Conservation (phyloP, 1,140 invertebrate species). For the Phortica variegata region DNA sequence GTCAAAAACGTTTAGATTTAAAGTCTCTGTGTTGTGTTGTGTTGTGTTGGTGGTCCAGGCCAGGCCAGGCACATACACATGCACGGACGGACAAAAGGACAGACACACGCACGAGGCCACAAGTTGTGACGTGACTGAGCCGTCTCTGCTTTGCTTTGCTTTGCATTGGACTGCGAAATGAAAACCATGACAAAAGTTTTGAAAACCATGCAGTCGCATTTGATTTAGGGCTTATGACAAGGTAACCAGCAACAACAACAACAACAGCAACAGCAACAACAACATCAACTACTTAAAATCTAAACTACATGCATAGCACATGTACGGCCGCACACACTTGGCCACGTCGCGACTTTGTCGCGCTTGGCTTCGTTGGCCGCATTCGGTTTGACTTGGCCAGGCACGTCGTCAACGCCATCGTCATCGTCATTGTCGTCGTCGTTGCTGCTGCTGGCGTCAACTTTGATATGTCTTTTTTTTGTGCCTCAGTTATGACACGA, state of each 20-base stretch:
- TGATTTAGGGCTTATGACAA: constrained; percentile 9
- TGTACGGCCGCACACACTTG: constrained; percentile 47
- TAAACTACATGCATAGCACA: constrained; percentile 31
- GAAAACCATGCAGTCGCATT: constrained; percentile 11
- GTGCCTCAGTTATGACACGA: constrained; percentile 45
- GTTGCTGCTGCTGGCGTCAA: no score
- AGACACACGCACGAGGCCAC: no score
- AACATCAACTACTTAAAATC: neutral
- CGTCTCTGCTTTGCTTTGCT: no score
- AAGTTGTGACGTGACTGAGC: no score
- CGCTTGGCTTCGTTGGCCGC: neutral
- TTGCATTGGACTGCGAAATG: constrained; percentile 3
- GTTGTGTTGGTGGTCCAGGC: constrained; percentile 6
- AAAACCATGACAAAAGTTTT: constrained; percentile 7
- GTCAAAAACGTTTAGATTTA: constrained; percentile 54
- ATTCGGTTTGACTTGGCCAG: neutral
- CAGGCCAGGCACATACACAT: no score
- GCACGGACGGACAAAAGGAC: no score
- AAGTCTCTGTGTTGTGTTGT: constrained; percentile 29
- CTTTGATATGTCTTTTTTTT: constrained; percentile 10
- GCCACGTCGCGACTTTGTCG: constrained; percentile 11
- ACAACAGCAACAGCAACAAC: constrained; percentile 5
- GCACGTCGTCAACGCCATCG: neutral
- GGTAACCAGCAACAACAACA: constrained; percentile 1
- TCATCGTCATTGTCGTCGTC: neutral